These are phyloP conservation scores for Mechanitis messenoides DNA, from an alignment of 2,888 invertebrate genomes.

Conservation along the genomic window DNA sequence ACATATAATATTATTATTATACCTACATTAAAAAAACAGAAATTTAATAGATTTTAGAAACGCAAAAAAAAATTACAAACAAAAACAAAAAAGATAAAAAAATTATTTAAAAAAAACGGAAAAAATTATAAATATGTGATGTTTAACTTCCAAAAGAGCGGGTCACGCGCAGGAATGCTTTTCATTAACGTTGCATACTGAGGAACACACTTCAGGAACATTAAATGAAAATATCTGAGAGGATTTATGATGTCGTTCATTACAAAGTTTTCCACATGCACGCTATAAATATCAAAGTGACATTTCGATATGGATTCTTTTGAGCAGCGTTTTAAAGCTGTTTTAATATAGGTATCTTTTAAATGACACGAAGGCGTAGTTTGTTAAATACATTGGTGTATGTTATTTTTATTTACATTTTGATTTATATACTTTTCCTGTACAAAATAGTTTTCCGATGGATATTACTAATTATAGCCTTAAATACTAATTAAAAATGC, in stretches of 20 bases:
- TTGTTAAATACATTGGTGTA: background rate
- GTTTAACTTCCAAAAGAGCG: slow-evolving; percentile 12
- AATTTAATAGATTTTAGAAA: too few relatives aligned
- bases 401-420: background rate
- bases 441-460: background rate
- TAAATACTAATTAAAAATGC: too few relatives aligned
- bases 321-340: background rate
- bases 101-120: too few relatives aligned
- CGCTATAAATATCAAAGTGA: slow-evolving; percentile 29
- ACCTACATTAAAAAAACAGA: too few relatives aligned
- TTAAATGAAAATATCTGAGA: slow-evolving; percentile 63
- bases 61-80: too few relatives aligned
- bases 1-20: too few relatives aligned
- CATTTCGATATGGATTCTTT: slow-evolving; percentile 23
- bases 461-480: too few relatives aligned
- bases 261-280: slow-evolving; percentile 40
- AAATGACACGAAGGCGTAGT: background rate
- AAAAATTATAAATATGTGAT: too few relatives aligned
- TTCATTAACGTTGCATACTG: slow-evolving; percentile 60
- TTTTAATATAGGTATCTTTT: background rate
- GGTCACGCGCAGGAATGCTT: slow-evolving; percentile 43
- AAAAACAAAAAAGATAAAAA: too few relatives aligned
- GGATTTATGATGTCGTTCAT: slow-evolving; percentile 57
- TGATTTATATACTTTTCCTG: background rate
- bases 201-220: slow-evolving; percentile 47